Conservation (phyloP, 2,113 vertebrate genomes). For the Clarias magur region DNA sequence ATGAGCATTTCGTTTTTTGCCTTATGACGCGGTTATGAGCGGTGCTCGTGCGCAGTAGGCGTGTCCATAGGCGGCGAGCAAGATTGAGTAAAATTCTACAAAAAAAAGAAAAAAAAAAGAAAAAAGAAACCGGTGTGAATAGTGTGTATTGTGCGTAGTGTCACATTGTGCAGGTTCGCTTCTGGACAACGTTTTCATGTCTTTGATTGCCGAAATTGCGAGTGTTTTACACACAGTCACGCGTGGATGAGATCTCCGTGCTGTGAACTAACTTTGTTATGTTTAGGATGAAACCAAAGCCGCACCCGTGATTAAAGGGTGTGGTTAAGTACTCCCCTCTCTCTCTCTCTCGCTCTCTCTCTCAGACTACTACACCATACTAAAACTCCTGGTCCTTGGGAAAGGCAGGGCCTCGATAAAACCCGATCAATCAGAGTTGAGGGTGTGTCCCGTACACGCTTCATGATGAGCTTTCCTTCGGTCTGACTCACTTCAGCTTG, state of each 20-base stretch:
- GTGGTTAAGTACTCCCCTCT: background rate
- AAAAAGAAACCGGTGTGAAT: no score
- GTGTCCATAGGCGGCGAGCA: background rate
- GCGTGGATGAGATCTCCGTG: no score
- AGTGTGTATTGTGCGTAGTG: no score
- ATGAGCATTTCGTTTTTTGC: no score
- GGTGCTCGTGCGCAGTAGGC: background rate
- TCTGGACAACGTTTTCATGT: background rate
- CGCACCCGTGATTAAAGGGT: conserved; percentile 42
- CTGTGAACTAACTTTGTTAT: background rate
- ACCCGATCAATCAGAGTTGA: conserved; percentile 9
- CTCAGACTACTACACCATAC: background rate
- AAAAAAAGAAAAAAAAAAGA: no score
- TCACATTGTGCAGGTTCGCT: background rate
- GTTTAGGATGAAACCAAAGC: background rate
- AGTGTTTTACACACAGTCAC: background rate
- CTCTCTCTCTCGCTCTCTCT: background rate
- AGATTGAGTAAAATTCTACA: background rate
- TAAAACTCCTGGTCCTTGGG: conserved; percentile 37
- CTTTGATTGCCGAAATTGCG: background rate
- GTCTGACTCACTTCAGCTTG: conserved; percentile 16
- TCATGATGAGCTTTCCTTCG: background rate
- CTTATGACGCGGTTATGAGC: background rate
- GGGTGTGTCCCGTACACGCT: conserved; percentile 30
- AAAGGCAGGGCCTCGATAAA: conserved; percentile 22